Evolutionary conservation across 2,113 vertebrate species (phyloP).

Genomic region (Sprattus sprattus): DNA sequence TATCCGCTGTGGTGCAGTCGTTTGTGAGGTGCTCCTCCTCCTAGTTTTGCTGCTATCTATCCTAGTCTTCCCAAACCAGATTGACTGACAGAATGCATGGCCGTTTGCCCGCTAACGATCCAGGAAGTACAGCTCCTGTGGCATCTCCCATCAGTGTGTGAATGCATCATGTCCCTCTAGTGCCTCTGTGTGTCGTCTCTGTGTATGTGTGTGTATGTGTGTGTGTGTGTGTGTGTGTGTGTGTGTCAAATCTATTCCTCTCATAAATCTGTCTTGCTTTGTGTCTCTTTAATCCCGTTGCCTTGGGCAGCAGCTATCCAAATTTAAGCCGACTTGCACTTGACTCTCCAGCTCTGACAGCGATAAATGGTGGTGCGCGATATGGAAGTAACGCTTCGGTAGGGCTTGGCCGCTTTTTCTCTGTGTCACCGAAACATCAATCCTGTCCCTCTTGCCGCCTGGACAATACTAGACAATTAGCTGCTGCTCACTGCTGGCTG

Average conservation of each 20-base stretch:
- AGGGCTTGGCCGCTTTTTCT: background rate
- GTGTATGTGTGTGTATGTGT: slow-evolving; percentile 17
- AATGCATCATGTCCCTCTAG: slow-evolving; percentile 23
- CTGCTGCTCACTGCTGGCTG: background rate
- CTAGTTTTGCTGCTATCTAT: background rate
- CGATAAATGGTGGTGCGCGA: background rate
- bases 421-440: background rate
- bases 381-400: background rate
- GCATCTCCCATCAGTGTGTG: slow-evolving; percentile 23
- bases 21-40: background rate
- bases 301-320: background rate
- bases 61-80: background rate
- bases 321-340: slow-evolving; percentile 17
- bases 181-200: background rate
- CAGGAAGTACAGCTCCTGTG: background rate
- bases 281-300: background rate
- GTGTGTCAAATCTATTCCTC: slow-evolving; percentile 18
- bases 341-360: background rate
- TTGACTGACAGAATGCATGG: slow-evolving; percentile 12
- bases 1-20: background rate
- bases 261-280: slow-evolving; percentile 9
- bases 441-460: background rate
- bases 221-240: slow-evolving; percentile 28
- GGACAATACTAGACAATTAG: background rate
- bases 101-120: background rate